phyloP scores from a whole-genome alignment of 2,888 invertebrate species.

The Temnothorax ravouxi region DNA sequence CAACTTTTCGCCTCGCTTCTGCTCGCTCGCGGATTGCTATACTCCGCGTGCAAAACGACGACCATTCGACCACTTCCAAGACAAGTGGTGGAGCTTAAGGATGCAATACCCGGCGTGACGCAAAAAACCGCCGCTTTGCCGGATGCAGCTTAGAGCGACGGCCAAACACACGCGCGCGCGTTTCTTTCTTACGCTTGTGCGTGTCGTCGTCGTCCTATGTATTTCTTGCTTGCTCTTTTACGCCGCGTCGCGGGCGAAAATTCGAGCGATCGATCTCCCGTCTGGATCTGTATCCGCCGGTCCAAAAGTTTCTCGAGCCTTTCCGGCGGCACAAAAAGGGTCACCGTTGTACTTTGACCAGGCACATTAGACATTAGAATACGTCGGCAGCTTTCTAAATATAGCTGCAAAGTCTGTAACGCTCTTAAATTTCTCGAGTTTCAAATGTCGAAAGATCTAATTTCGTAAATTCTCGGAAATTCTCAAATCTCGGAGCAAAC shows the following conservation, averaged over 20 bases:
- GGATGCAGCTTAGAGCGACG: constrained; percentile 79
- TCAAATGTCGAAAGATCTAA: not conserved
- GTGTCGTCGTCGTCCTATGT: constrained; percentile 34
- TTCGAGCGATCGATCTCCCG: constrained; percentile 58
- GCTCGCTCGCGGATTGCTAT: not conserved
- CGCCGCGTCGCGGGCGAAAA: constrained; percentile 61
- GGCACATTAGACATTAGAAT: constrained; percentile 4
- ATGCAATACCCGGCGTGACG: constrained; percentile 72
- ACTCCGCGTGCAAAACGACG: constrained; percentile 8
- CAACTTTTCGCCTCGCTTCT: not conserved
- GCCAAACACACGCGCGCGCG: constrained; percentile 50
- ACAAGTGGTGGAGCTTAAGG: constrained; percentile 77
- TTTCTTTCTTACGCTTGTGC: constrained; percentile 11
- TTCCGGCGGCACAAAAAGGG: not conserved
- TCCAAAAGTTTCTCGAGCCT: constrained; percentile 5
- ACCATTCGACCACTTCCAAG: constrained; percentile 65
- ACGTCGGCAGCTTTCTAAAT: constrained; percentile 28
- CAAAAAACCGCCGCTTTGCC: constrained; percentile 79
- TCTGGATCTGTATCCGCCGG: constrained; percentile 21
- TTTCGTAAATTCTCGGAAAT: not conserved
- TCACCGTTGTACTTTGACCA: constrained; percentile 4
- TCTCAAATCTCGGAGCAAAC: not conserved
- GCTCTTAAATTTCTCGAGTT: not conserved
- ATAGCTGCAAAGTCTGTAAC: not conserved
- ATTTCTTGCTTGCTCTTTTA: constrained; percentile 45